These are phyloP conservation scores for Ancistrus triradiatus DNA, from an alignment of 2,113 vertebrate genomes.

Conservation along the genomic window DNA sequence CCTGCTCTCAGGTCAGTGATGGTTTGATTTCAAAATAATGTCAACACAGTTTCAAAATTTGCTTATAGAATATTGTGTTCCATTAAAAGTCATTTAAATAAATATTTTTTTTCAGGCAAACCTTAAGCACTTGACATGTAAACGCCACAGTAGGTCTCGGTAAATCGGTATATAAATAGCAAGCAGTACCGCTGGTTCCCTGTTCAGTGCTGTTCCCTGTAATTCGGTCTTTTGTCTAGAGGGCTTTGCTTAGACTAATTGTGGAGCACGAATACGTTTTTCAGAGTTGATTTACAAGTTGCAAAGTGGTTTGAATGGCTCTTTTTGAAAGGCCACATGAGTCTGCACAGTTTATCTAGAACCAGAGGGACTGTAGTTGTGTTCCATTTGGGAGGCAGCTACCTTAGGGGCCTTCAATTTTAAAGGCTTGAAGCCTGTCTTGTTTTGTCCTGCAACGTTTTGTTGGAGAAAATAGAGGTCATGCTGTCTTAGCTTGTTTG, in stretches of 20 bases:
- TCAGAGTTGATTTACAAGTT: no score
- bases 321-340: slow-evolving; percentile 21
- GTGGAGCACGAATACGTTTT: no score
- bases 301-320: slow-evolving; percentile 7
- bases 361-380: no score
- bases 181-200: slow-evolving; percentile 12
- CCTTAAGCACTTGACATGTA: slow-evolving; percentile 11
- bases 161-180: slow-evolving; percentile 16
- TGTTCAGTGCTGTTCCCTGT: no score
- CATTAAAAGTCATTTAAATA: slow-evolving; percentile 15
- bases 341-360: slow-evolving; percentile 12
- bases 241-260: no score
- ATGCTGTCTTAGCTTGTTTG: not conserved
- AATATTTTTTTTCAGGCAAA: not conserved
- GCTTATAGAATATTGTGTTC: slow-evolving; percentile 13
- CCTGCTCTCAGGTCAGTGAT: not conserved
- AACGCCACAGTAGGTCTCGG: slow-evolving; percentile 13
- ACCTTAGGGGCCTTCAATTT: not conserved
- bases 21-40: not conserved
- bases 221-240: no score
- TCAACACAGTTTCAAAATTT: no score
- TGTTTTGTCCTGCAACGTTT: no score
- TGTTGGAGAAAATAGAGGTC: not conserved
- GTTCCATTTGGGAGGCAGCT: not conserved
- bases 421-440: not conserved